These are phyloP conservation scores for Styela clava DNA, from an alignment of 23 tunicate species.

Conservation along the genomic window DNA sequence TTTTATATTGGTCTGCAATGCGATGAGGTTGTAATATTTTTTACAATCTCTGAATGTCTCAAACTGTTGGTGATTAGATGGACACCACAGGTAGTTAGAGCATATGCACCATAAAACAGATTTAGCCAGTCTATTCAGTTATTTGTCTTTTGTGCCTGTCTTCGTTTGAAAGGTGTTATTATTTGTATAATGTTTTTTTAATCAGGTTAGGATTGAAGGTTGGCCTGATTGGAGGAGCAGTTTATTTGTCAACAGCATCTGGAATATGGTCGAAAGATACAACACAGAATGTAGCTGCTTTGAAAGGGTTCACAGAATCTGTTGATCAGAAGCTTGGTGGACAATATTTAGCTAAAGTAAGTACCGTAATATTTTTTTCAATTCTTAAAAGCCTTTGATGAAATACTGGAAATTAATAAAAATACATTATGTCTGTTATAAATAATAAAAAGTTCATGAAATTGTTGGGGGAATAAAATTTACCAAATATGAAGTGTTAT, in stretches of 20 bases:
- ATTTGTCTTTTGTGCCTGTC: no score
- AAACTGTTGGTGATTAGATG: no score
- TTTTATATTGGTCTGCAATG: no score
- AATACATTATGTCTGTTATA: neutral
- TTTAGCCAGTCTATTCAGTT: no score
- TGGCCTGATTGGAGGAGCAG: conserved; percentile 59
- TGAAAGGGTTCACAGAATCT: conserved; percentile 27
- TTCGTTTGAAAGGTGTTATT: no score
- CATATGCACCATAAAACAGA: no score
- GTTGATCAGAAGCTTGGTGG: conserved; percentile 38
- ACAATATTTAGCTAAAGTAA: conserved; percentile 23
- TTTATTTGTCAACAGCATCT: conserved; percentile 44
- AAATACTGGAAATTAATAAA: neutral
- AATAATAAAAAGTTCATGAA: neutral
- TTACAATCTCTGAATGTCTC: no score
- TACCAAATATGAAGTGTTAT: no score
- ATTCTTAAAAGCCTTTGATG: neutral
- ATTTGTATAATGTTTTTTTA: neutral
- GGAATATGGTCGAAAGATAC: conserved; percentile 57
- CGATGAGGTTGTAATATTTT: no score
- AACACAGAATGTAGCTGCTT: conserved; percentile 31
- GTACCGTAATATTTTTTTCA: neutral
- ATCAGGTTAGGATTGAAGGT: conserved; percentile 34
- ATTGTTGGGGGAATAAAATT: neutral
- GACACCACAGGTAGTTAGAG: no score